phyloP scores from a whole-genome alignment of 1,140 invertebrate species.

The Pantala flavescens region DNA sequence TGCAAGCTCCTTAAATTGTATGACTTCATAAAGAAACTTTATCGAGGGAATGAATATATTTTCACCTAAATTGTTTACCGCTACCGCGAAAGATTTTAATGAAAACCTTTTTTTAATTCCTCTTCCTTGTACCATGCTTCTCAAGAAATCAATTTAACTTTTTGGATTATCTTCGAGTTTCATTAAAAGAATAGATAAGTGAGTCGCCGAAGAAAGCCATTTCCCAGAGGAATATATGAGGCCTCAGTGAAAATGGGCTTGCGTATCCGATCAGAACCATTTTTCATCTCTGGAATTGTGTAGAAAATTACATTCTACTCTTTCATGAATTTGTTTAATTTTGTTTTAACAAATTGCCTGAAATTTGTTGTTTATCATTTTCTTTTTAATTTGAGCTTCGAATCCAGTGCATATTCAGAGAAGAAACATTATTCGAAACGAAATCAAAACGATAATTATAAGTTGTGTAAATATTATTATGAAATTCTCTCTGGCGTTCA shows the following conservation, averaged over 20 bases:
- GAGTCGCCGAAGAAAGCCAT: neutral
- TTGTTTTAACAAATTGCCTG: no score
- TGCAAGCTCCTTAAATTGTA: no score
- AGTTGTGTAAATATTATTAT: no score
- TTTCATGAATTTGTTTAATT: neutral
- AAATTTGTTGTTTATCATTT: no score
- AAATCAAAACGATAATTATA: no score
- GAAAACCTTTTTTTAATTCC: neutral
- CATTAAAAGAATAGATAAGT: neutral
- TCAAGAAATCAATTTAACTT: conserved; percentile 10
- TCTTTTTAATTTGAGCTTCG: no score
- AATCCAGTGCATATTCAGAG: no score
- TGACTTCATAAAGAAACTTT: no score
- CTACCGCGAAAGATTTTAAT: neutral
- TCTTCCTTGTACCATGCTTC: neutral
- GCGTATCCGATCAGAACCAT: neutral
- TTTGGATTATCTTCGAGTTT: neutral
- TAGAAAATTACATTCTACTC: neutral
- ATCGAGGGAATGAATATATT: neutral
- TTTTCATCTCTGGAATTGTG: neutral
- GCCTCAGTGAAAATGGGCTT: neutral
- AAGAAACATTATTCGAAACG: no score
- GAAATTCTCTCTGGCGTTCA: no score
- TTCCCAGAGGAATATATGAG: neutral
- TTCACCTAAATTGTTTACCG: neutral